Evolutionary conservation across 1,140 invertebrate genomes (phyloP).

Genomic region (Sitophilus oryzae): DNA sequence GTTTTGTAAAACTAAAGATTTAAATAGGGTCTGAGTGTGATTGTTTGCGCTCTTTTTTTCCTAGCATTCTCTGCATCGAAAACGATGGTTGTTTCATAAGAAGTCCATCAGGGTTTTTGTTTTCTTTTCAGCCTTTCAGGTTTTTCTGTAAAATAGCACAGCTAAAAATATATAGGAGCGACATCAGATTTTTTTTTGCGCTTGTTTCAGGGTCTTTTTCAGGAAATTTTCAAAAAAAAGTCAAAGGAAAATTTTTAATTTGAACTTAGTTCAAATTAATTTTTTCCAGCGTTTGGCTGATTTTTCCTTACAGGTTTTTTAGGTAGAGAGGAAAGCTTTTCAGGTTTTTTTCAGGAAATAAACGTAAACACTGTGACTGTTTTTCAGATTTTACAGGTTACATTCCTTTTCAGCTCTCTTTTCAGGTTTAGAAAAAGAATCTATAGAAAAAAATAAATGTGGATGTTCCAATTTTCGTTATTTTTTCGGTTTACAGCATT

Average conservation of each 20-base stretch:
- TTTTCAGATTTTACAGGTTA: neutral
- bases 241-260: neutral
- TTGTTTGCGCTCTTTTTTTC: too few species aligned
- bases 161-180: too few species aligned
- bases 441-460: too few species aligned
- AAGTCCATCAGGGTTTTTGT: neutral
- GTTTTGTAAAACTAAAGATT: too few species aligned
- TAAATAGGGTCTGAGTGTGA: too few species aligned
- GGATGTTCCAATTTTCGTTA: too few species aligned
- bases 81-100: neutral
- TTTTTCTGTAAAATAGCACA: too few species aligned
- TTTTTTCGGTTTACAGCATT: too few species aligned
- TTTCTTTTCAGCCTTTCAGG: neutral
- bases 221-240: neutral
- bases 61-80: neutral
- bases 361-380: neutral
- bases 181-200: neutral
- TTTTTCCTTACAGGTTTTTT: constrained; percentile 22
- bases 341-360: constrained; percentile 13
- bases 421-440: constrained; percentile 8
- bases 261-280: neutral
- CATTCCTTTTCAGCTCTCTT: constrained; percentile 13
- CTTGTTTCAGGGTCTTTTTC: neutral
- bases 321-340: constrained; percentile 12
- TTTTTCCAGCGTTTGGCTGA: neutral